Conservation (phyloP, 2,797 vertebrate genomes). For the Amblyopsis hoosieri region DNA sequence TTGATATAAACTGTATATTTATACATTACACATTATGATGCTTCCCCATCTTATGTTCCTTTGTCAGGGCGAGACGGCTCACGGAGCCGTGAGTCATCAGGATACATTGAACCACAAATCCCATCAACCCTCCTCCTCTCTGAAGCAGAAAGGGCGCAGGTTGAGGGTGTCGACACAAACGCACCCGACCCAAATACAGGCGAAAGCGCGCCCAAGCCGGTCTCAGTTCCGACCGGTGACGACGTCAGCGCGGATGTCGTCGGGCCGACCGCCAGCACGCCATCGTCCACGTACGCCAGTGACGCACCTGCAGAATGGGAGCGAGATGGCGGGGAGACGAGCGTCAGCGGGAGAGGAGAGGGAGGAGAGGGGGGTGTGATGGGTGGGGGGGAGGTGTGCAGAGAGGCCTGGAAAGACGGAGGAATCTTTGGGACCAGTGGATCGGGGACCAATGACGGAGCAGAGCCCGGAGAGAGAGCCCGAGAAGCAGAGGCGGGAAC, state of each 20-base stretch:
- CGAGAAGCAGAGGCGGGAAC: slow-evolving; percentile 7
- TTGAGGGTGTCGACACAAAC: slow-evolving; percentile 30
- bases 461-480: slow-evolving; percentile 2
- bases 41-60: neutral
- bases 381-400: neutral
- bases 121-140: neutral
- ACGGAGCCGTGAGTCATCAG: neutral
- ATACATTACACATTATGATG: too few relatives aligned
- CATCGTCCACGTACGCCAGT: slow-evolving; percentile 40
- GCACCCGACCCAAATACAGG: slow-evolving; percentile 25
- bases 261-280: slow-evolving; percentile 36
- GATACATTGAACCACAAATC: neutral
- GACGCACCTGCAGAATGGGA: slow-evolving; percentile 10
- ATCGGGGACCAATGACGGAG: slow-evolving; percentile 38
- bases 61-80: slow-evolving; percentile 35
- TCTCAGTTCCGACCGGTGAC: slow-evolving; percentile 45
- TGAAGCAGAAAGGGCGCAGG: slow-evolving; percentile 16
- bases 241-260: slow-evolving; percentile 34
- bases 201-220: slow-evolving; percentile 38
- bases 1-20: too few relatives aligned
- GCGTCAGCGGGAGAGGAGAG: slow-evolving; percentile 36
- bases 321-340: slow-evolving; percentile 46
- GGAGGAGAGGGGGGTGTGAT: slow-evolving; percentile 37
- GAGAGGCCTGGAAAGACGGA: slow-evolving; percentile 39
- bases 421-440: slow-evolving; percentile 20